phyloP scores from a whole-genome alignment of 2,113 vertebrate genomes.

The Psephotus haematonotus region DNA sequence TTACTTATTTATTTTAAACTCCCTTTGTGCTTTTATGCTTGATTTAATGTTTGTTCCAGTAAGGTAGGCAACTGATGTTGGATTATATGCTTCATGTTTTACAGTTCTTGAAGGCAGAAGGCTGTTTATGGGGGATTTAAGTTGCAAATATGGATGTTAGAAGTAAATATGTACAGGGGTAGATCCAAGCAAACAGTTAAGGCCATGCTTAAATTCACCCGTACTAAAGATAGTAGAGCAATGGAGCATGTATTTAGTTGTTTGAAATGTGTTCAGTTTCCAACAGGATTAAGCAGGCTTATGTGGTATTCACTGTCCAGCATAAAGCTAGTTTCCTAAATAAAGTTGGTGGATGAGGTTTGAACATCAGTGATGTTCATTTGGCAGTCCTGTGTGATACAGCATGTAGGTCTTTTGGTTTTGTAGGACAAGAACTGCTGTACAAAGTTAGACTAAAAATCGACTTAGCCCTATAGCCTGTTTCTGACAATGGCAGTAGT shows the following conservation, averaged over 20 bases:
- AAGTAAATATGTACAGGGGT: neutral
- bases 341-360: neutral
- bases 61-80: neutral
- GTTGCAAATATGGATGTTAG: neutral
- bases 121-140: neutral
- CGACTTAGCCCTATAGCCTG: fast-evolving
- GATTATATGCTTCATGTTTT: neutral
- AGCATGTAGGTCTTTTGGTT: neutral
- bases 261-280: neutral
- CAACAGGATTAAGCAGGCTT: neutral
- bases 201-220: neutral
- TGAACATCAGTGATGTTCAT: neutral
- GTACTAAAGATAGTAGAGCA: neutral
- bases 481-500: neutral
- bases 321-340: neutral
- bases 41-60: neutral
- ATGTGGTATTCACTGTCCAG: neutral
- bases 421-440: neutral
- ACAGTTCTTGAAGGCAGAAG: neutral
- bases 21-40: neutral
- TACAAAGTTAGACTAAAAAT: neutral
- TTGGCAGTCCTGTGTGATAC: neutral
- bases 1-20: neutral
- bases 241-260: neutral
- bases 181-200: neutral